Base-by-base conservation (phyloP, 2,797 vertebrate genomes). In the Urosaurus nigricauda region DNA sequence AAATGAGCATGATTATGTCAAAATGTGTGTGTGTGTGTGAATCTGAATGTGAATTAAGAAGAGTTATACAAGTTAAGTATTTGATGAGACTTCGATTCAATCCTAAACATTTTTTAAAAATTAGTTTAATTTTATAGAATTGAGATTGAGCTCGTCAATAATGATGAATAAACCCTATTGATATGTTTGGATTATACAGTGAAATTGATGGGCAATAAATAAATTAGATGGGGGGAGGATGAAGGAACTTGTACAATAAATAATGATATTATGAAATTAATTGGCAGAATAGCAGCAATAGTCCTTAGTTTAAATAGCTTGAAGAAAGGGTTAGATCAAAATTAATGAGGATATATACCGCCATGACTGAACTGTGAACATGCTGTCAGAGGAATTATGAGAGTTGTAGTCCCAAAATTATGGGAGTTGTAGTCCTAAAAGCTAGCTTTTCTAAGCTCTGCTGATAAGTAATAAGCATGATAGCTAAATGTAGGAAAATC, bases 1-100 rank as follows among this genome's bases (percentile, higher is more conserved):
- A 92, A 89, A 95, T 80, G 79, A 93, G 63, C 87, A 90, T 86
- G 93, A 89, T 86, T 93, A 37, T 89, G 88, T 92, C 16, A 16
- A 93, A 94, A 94, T 73, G 0, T 14, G 32, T n/a, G 32, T 74
- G 5, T 37, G 14, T 92, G 93, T 75, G 35, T 40, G 4, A 6
- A 13, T 35, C 5, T 74, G 6, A 21, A 8, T 92, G 93, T 40
- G 29, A 68, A 32, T 56, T 47, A 84, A 51, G 37, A 80, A 73
- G 32, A 1, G 13, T 43, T 71, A 80, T 47, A 37, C 35, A 60
- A n/a, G 32, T 63, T 63, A 40, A 60, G 8, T 60, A 37, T 83
- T 53, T 74, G n/a, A 0, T 56, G 32, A 84, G 32, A 56, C 32
- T 19, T 35, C 2, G 2, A 58, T 74, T 58, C 37, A 29, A 74